Base-by-base conservation (phyloP, 2,797 vertebrate genomes). In the Pseudotriccus pelzelni region DNA sequence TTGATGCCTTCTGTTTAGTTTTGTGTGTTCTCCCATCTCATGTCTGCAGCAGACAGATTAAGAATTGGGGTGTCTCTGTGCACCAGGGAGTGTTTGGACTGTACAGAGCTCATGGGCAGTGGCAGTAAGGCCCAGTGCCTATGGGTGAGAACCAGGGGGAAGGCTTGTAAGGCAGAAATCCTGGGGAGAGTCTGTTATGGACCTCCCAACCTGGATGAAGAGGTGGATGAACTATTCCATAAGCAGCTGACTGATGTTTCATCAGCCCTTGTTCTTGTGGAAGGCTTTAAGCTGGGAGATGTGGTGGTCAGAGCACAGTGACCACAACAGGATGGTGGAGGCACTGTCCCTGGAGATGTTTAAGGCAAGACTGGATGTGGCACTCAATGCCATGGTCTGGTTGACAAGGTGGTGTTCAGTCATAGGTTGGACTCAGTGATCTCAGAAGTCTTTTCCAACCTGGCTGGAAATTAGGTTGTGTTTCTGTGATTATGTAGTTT, bases 1-100 rank as follows among this genome's bases (percentile, higher is more conserved):
- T 73, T 73, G n/a, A 43, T 88, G 80, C 87, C 89, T 90, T 79
- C 87, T 95, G 94, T 67, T 67, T 39, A 10, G 49, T 24, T 64
- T 79, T 84, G 78, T 47, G 7, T 79, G 82, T 34, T 84, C 52
- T 90, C 73, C 77, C 21, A 22, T 82, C 21, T 90, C 53, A 14
- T 9, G 23, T 49, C 74, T 90, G 83, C 74, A 60, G 4, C 27
- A 55, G 73, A 50, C 70, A 90, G 92, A 96, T 94, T 67, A 90
- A 41, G 44, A 73, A 25, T 5, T 24, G 53, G 80, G 46, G 74
- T 37, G 59, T 41, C 70, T 6, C 59, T 41, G 19, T 59, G 10
- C 3, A 0, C 59, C 47, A 18, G 53, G 39, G 87, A 21, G 59
- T 6, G 39, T 14, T 72, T 10, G 52, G 46, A 32, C 25, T 66